Base-by-base conservation (phyloP, 2,113 vertebrate species). In the Paedocypris sp. region DNA sequence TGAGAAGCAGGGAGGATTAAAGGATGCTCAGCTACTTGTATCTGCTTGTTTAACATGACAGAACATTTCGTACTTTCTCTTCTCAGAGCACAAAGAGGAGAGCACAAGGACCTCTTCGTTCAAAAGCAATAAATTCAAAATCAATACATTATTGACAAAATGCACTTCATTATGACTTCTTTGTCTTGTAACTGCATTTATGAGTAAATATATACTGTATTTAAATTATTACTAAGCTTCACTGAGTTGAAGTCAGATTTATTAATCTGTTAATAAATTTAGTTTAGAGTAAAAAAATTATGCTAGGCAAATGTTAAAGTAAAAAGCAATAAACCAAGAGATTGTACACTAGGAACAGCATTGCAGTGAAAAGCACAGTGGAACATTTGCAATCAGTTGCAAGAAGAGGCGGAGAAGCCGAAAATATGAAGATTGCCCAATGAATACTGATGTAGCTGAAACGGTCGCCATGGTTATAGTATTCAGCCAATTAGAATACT, bases 391-490 rank as follows among this genome's bases (percentile, higher is more conserved):
- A 53, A 43, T 31, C 58, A 51, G 52, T 50, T 43, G 12, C 18
- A 57, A 25, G 39, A 57, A 18, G 45, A 52, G 46, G 62, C 49
- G 46, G 50, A 58, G 50, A 67, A 60, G 64, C 52, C 66, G 73
- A 70, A 81, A 84, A 83, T 78, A 79, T 77, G 78, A 79, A 77
- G 73, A 81, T 80, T 79, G 36, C 38, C 76, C 68, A 75, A 66
- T 79, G 80, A 83, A 83, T 80, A 77, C 80, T 60, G 79, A 80
- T 78, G 75, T n/a, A 70, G 65, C 70, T 69, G 70, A 65, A 42
- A 53, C 33, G 50, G 80, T 79, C 73, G 49, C 76, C 72, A 76
- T 79, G 79, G 76, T 77, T 80, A 79, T 85, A 69, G 73, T 75
- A 73, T 67, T 74, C 73, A 79, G 77, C 79, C 77, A 62, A 70